Conservation (phyloP, 2,797 vertebrate genomes). For the Phylloscopus collybita region DNA sequence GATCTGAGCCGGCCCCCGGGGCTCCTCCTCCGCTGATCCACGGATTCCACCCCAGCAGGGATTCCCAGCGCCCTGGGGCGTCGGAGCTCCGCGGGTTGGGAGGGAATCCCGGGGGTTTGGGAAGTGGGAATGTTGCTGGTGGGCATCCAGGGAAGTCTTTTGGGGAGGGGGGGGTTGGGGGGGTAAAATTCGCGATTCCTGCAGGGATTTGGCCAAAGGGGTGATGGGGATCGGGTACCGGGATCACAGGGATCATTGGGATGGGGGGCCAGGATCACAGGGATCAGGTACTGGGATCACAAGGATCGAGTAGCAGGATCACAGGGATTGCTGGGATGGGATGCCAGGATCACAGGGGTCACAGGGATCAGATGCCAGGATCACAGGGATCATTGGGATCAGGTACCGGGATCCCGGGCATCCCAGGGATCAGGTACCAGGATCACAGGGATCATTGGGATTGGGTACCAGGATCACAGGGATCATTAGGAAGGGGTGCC, state of each 20-base stretch:
- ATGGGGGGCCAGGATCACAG: neutral
- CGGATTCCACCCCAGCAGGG: rapidly evolving
- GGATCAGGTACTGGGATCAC: no score
- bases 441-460: neutral
- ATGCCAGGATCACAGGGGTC: no score
- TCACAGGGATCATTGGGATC: no score
- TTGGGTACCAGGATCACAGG: neutral
- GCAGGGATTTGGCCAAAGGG: neutral
- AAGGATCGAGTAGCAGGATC: neutral
- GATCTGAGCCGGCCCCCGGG: no score
- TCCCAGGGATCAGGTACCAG: no score
- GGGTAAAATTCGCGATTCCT: rapidly evolving
- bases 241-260: neutral
- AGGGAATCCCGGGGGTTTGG: rapidly evolving
- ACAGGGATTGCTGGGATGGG: neutral
- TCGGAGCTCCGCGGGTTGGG: neutral
- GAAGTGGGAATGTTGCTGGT: rapidly evolving
- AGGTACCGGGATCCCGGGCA: neutral
- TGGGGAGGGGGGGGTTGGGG: rapidly evolving
- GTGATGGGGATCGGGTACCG: rapidly evolving
- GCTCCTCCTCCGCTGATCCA: no score
- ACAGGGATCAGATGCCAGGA: neutral
- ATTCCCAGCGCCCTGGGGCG: no score
- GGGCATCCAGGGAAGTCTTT: rapidly evolving
- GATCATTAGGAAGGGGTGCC: neutral